Conservation (phyloP, 2,113 vertebrate genomes). For the Crotalus tigris region DNA sequence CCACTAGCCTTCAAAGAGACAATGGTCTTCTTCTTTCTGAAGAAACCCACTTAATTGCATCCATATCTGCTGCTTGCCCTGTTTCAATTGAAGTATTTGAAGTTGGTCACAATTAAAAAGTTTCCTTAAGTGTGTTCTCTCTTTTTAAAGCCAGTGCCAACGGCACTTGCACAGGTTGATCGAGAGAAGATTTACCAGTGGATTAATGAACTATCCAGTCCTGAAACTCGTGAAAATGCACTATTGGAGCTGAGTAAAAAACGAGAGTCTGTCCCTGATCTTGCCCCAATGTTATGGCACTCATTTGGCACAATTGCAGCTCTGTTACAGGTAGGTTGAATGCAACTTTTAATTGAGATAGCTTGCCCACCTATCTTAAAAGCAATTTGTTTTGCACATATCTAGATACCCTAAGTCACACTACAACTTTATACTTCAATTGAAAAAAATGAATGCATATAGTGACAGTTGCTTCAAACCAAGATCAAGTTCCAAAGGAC, state of each 20-base stretch:
- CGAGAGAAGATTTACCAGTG: constrained; percentile 98
- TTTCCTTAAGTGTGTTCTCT: constrained; percentile 38
- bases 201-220: constrained; percentile 98
- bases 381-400: neutral
- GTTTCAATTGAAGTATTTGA: neutral
- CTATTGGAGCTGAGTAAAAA: constrained; percentile 97
- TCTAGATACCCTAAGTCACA: neutral
- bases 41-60: neutral
- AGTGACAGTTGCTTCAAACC: neutral
- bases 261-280: constrained; percentile 91
- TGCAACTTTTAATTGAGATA: neutral
- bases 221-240: constrained; percentile 93
- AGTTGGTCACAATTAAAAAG: constrained; percentile 17
- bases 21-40: neutral
- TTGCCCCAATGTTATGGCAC: constrained; percentile 98
- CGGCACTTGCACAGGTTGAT: constrained; percentile 93
- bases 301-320: constrained; percentile 96
- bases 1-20: neutral
- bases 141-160: constrained; percentile 84
- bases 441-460: neutral
- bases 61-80: neutral
- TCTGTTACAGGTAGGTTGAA: constrained; percentile 83
- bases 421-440: neutral
- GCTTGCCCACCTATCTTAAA: neutral
- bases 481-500: neutral